phyloP scores from a whole-genome alignment of 1,140 invertebrate species.

The Anthonomus grandis region DNA sequence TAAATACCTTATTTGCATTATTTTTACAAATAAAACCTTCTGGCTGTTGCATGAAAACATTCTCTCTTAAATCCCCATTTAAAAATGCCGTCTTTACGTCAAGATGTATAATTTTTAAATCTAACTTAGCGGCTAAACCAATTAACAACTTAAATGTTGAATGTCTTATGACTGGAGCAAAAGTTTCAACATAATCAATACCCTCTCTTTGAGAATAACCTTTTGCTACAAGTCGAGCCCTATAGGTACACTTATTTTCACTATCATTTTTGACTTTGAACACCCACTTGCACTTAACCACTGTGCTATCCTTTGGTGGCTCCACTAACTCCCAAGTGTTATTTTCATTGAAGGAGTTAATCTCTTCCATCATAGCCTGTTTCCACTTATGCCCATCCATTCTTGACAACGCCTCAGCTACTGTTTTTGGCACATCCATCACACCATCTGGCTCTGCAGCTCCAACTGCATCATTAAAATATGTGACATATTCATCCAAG shows the following conservation, averaged over 20 bases:
- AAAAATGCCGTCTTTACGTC: constrained; percentile 49
- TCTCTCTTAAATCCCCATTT: constrained; percentile 41
- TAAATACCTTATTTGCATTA: constrained; percentile 37
- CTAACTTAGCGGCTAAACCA: constrained; percentile 34
- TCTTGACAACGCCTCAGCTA: constrained; percentile 32
- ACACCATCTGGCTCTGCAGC: too few species aligned
- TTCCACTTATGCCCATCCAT: constrained; percentile 37
- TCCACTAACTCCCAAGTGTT: constrained; percentile 42
- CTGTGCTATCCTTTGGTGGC: constrained; percentile 35
- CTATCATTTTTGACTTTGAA: constrained; percentile 40
- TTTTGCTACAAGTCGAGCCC: constrained; percentile 44
- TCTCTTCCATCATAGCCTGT: constrained; percentile 39
- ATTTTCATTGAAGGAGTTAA: constrained; percentile 40
- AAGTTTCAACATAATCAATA: constrained; percentile 26
- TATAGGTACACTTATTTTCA: constrained; percentile 30
- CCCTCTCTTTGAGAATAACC: constrained; percentile 41
- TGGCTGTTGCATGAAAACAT: constrained; percentile 46
- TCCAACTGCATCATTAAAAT: constrained; percentile 7
- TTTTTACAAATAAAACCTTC: constrained; percentile 30
- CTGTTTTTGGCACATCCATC: constrained; percentile 16
- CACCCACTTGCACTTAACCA: constrained; percentile 46
- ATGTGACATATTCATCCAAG: constrained; percentile 28
- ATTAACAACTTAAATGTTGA: constrained; percentile 34
- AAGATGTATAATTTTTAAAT: constrained; percentile 35
- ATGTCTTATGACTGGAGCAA: constrained; percentile 32